Evolutionary conservation across 2,888 invertebrate genomes (phyloP).

Genomic region (Metacarcinus magister): DNA sequence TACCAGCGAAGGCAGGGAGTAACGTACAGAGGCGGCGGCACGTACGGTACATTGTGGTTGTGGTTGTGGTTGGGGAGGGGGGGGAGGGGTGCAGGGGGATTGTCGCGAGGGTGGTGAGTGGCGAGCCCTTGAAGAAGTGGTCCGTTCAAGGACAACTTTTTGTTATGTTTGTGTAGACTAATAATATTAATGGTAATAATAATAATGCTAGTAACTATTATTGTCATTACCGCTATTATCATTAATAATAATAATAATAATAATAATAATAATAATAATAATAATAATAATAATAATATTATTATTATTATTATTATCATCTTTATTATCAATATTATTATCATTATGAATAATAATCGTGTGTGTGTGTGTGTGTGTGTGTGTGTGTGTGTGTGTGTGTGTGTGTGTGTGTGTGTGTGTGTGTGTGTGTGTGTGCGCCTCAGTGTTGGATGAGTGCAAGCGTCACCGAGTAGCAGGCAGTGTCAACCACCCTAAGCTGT

Average conservation of each 20-base stretch:
- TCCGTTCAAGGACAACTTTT: not conserved
- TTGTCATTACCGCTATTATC: too few relatives aligned
- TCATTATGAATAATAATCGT: too few relatives aligned
- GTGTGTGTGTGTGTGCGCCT: not conserved
- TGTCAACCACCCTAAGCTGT: not conserved
- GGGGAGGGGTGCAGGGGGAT: not conserved
- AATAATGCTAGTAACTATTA: not conserved
- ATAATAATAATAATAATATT: not conserved
- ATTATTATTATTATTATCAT: too few relatives aligned
- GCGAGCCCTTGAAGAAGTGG: not conserved
- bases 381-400: too few relatives aligned
- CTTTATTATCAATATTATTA: too few relatives aligned
- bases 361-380: too few relatives aligned
- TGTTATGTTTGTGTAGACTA: not conserved
- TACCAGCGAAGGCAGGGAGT: not conserved
- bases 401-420: not conserved
- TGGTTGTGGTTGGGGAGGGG: not conserved
- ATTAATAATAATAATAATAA: too few relatives aligned
- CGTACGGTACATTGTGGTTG: not conserved
- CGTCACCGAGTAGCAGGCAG: not conserved
- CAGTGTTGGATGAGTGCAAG: not conserved
- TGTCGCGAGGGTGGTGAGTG: not conserved
- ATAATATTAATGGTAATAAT: not conserved
- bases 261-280: not conserved
- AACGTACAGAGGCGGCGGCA: not conserved